Conservation (phyloP, 2,113 vertebrate genomes). For the Carollia perspicillata region DNA sequence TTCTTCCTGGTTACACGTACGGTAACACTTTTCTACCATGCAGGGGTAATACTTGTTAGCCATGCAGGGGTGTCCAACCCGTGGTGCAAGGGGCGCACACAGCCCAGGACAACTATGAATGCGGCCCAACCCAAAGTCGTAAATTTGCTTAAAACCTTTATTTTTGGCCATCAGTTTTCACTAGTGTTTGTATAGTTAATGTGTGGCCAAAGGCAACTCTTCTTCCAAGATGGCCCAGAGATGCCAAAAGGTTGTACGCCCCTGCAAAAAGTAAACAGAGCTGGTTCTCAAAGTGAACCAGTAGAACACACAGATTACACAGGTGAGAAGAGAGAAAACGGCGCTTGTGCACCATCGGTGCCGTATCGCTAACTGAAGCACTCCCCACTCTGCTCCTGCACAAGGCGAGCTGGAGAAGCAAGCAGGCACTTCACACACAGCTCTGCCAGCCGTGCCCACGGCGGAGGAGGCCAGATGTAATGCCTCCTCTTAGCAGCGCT, state of each 20-base stretch:
- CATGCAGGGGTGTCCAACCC: too few species aligned
- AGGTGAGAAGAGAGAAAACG: neutral
- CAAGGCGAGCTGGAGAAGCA: fast-evolving
- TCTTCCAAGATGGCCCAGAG: too few species aligned
- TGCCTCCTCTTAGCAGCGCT: fast-evolving
- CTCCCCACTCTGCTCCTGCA: neutral
- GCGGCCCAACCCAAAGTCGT: too few species aligned
- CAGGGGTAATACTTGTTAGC: too few species aligned
- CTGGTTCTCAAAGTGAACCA: neutral
- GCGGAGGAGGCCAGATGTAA: neutral
- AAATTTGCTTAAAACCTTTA: too few species aligned
- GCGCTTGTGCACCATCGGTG: neutral
- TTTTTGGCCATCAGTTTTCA: too few species aligned
- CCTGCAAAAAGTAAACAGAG: neutral
- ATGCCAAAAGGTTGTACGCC: too few species aligned
- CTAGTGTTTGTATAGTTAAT: too few species aligned
- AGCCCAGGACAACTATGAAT: too few species aligned
- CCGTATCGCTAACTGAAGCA: fast-evolving
- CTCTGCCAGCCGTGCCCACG: neutral
- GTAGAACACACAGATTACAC: neutral
- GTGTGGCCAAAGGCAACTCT: too few species aligned
- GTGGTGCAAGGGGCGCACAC: too few species aligned
- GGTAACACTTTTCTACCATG: neutral
- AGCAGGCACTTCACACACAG: neutral
- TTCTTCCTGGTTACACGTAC: neutral